A percentile compares a stretch with the other conserved stretches of the same genome.
Conservation (phyloP, 2,113 vertebrate genomes). For the Dicaeum eximium region DNA sequence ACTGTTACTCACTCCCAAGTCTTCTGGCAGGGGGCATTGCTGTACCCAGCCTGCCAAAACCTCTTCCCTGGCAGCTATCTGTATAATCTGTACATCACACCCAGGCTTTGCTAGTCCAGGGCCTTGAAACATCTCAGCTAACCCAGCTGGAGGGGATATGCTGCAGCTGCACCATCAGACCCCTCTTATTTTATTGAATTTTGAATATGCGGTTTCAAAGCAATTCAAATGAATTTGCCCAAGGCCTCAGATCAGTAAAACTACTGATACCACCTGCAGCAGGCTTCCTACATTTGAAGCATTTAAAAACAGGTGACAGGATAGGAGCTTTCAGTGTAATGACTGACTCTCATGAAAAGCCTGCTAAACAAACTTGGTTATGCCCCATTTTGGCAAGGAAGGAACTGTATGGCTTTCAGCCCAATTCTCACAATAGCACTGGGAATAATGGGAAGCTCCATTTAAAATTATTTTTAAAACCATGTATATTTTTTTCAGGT, state of each 20-base stretch:
- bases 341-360: constrained; percentile 47
- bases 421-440: background rate
- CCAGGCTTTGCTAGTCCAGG: constrained; percentile 62
- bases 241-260: constrained; percentile 72
- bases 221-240: constrained; percentile 75
- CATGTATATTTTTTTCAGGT: background rate
- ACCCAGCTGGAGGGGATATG: constrained; percentile 75
- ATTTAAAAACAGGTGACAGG: constrained; percentile 76
- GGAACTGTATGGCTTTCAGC: background rate
- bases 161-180: constrained; percentile 76
- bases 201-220: constrained; percentile 77
- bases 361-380: constrained; percentile 55
- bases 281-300: constrained; percentile 67
- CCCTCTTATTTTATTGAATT: constrained; percentile 78
- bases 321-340: constrained; percentile 65
- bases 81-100: constrained; percentile 58
- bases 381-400: constrained; percentile 36
- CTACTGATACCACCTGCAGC: constrained; percentile 69
- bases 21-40: constrained; percentile 57
- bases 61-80: constrained; percentile 65
- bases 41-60: constrained; percentile 61
- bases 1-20: constrained; percentile 60
- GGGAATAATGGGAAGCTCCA: constrained; percentile 1
- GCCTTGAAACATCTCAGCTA: constrained; percentile 68
- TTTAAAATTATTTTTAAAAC: background rate